These are phyloP conservation scores for Wasmannia auropunctata DNA, from an alignment of 1,140 invertebrate species.

Conservation along the genomic window DNA sequence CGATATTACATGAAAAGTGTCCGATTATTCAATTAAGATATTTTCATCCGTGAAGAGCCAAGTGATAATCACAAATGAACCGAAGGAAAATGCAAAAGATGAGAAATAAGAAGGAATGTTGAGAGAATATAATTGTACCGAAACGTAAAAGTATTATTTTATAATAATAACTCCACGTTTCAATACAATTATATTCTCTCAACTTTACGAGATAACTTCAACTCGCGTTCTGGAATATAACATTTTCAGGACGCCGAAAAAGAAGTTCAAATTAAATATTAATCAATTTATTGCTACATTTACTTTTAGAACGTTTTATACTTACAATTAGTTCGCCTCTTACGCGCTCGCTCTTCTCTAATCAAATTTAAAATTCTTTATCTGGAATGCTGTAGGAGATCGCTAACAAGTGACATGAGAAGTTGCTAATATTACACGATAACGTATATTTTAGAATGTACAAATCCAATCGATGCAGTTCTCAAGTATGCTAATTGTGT, in stretches of 20 bases:
- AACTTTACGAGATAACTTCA: not conserved
- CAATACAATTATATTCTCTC: too few relatives aligned
- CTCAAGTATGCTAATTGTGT: not conserved
- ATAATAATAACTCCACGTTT: too few relatives aligned
- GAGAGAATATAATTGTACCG: not conserved
- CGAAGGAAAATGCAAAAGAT: not conserved
- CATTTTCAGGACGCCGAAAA: not conserved
- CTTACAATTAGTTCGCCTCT: not conserved
- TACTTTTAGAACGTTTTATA: slow-evolving; percentile 3
- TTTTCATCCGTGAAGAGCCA: not conserved
- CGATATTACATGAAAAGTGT: not conserved
- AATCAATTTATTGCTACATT: not conserved
- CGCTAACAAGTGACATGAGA: not conserved
- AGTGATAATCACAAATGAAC: not conserved
- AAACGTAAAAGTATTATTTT: not conserved
- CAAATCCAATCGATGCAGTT: not conserved
- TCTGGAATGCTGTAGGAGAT: not conserved
- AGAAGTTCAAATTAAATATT: not conserved
- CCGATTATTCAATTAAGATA: not conserved
- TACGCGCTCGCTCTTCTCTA: not conserved
- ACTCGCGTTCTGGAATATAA: not conserved
- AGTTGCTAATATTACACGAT: not conserved
- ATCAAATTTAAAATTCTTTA: not conserved
- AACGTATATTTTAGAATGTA: not conserved
- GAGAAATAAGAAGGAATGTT: not conserved